Evolutionary conservation across 92 coral and sea anemone genomes (phyloP).

Genomic region (Scolanthus callimorphus): DNA sequence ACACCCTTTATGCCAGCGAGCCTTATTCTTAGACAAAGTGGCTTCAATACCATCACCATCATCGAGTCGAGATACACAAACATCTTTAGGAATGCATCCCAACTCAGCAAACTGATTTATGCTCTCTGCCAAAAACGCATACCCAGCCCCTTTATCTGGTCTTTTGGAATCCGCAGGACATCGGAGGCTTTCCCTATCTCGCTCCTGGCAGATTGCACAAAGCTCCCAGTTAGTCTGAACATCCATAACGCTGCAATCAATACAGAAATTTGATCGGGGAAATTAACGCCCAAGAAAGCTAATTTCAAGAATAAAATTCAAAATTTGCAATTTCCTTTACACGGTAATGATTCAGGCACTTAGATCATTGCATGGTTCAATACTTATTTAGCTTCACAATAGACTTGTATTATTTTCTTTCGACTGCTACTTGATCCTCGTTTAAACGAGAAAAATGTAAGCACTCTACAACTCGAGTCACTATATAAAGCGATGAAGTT

Average conservation of each 20-base stretch:
- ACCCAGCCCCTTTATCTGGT: conserved; percentile 16
- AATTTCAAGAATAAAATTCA: conserved; percentile 1
- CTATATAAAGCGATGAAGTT: too few species aligned
- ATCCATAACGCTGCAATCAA: neutral
- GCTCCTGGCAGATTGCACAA: conserved; percentile 43
- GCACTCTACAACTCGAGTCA: too few species aligned
- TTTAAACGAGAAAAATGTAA: too few species aligned
- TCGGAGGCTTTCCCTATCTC: conserved; percentile 27
- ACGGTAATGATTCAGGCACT: too few species aligned
- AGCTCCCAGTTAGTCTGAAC: conserved; percentile 32
- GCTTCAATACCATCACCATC: too few species aligned
- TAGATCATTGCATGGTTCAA: too few species aligned
- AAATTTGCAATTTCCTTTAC: too few species aligned
- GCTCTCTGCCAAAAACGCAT: conserved; percentile 22
- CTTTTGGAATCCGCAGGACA: conserved; percentile 24
- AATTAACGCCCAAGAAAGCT: conserved; percentile 6
- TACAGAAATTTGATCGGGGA: neutral
- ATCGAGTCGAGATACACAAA: conserved; percentile 1
- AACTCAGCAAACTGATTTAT: conserved; percentile 4
- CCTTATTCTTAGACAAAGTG: too few species aligned
- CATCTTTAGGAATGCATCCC: conserved; percentile 15
- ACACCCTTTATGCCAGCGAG: too few species aligned
- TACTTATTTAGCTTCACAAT: too few species aligned
- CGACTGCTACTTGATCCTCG: too few species aligned
- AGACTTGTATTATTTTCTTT: too few species aligned